These are phyloP conservation scores for Monopis laevigella DNA, from an alignment of 2,888 invertebrate species.

Conservation along the genomic window DNA sequence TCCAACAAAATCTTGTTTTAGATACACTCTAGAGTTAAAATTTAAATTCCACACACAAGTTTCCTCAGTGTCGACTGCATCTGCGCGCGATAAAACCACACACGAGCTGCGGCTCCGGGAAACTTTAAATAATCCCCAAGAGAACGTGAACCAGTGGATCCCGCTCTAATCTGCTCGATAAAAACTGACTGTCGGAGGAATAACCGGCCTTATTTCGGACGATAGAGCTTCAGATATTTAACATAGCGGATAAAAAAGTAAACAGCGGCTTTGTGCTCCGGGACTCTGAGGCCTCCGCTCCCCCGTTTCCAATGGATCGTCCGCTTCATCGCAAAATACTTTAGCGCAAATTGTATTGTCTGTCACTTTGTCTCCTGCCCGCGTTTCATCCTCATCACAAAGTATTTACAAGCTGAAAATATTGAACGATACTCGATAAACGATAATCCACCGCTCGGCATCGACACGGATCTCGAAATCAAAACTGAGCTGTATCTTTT, in stretches of 20 bases:
- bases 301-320: too few relatives aligned
- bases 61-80: conserved; percentile 20
- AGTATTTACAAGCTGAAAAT: not conserved
- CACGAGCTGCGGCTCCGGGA: conserved; percentile 26
- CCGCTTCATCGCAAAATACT: too few relatives aligned
- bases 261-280: conserved; percentile 4
- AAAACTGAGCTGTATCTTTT: too few relatives aligned
- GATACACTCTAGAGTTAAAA: conserved; percentile 2
- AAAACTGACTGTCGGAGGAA: conserved; percentile 31
- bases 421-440: too few relatives aligned
- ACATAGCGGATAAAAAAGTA: conserved; percentile 34
- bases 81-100: conserved; percentile 26
- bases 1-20: not conserved
- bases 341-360: too few relatives aligned
- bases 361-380: not conserved
- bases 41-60: conserved; percentile 15
- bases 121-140: conserved; percentile 42
- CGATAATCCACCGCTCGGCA: too few relatives aligned
- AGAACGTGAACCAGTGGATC: conserved; percentile 39
- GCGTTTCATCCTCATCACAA: not conserved
- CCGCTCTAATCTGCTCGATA: conserved; percentile 40
- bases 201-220: conserved; percentile 38
- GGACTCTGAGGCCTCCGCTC: too few relatives aligned
- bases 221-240: conserved; percentile 45
- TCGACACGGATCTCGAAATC: too few relatives aligned